Percentiles rank a stretch among this genome's conserved stretches.
phyloP scores from a whole-genome alignment of 1,140 invertebrate species.

The Eupristina koningsbergeri region DNA sequence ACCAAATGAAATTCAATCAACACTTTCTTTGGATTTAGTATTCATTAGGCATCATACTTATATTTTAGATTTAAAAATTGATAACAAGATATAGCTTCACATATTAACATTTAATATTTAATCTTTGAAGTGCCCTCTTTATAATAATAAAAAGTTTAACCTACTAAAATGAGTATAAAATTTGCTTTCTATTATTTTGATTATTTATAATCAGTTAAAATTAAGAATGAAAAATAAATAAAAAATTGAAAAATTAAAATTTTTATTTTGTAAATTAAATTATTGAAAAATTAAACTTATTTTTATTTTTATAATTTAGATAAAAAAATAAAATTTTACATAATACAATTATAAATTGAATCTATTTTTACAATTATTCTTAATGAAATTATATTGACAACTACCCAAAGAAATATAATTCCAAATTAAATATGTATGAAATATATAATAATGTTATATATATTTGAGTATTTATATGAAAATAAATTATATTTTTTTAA shows the following conservation, averaged over 20 bases:
- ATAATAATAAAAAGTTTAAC: background rate
- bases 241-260: too few species aligned
- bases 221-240: too few species aligned
- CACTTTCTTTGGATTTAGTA: constrained; percentile 18
- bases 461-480: too few species aligned
- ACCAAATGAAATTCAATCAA: constrained; percentile 1
- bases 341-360: background rate
- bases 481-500: too few species aligned
- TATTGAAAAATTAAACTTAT: background rate
- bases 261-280: too few species aligned
- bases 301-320: background rate
- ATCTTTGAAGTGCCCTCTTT: background rate
- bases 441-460: too few species aligned
- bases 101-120: background rate
- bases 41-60: background rate
- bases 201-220: too few species aligned
- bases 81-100: background rate
- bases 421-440: too few species aligned
- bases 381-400: too few species aligned
- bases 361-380: background rate
- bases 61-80: background rate
- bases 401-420: too few species aligned
- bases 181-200: too few species aligned
- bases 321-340: background rate
- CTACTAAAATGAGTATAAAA: too few species aligned